These are phyloP conservation scores for Meriones unguiculatus DNA, from an alignment of 2,113 vertebrate species.

Conservation along the genomic window DNA sequence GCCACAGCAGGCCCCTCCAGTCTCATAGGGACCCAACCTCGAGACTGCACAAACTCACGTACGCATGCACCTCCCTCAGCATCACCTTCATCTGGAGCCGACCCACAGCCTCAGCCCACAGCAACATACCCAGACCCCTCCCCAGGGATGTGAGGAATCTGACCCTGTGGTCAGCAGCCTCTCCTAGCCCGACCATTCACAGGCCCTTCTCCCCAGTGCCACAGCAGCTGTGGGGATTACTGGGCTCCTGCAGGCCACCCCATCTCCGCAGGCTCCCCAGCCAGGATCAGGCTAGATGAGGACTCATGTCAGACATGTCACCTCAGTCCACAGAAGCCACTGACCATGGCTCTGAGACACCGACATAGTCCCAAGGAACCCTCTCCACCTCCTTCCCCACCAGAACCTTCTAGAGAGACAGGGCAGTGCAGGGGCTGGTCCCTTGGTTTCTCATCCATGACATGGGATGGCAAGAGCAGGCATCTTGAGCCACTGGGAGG, in stretches of 20 bases:
- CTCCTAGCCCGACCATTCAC: no score
- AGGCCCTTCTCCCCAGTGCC: not conserved
- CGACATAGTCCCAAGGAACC: not conserved
- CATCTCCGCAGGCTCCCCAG: not conserved
- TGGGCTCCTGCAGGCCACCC: not conserved
- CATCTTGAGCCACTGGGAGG: not conserved
- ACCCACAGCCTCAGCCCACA: not conserved
- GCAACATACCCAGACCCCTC: not conserved
- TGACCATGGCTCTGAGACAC: not conserved
- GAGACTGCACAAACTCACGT: not conserved
- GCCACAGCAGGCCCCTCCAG: not conserved
- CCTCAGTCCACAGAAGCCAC: not conserved
- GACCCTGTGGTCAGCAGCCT: not conserved
- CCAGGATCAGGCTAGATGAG: not conserved
- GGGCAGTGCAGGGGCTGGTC: not conserved
- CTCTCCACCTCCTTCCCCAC: no score
- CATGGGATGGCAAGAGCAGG: not conserved
- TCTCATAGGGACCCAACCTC: not conserved
- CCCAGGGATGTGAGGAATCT: not conserved
- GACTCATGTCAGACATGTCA: not conserved
- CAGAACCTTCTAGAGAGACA: not conserved
- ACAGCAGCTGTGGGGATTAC: not conserved
- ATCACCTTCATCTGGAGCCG: not conserved
- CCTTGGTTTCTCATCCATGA: not conserved
- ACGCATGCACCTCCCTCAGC: not conserved